Evolutionary conservation across 2,113 vertebrate genomes (phyloP).

Genomic region (Menidia beryllina): DNA sequence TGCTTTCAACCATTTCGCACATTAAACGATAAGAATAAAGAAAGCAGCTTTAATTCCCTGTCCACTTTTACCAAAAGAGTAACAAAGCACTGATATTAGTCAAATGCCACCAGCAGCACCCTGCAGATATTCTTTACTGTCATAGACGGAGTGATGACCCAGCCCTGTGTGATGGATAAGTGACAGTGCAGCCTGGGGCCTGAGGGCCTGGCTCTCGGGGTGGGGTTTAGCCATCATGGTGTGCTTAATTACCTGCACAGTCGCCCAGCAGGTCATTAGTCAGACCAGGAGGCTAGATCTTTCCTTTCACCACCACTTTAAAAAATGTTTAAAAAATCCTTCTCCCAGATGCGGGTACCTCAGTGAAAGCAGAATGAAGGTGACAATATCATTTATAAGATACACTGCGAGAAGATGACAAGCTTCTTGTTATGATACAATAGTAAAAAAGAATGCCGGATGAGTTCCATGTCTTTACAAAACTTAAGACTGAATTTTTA

Average conservation of each 20-base stretch:
- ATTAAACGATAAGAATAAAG: not conserved
- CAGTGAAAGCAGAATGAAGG: conserved; percentile 21
- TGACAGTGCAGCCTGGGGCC: conserved; percentile 72
- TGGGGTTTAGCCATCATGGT: conserved; percentile 80
- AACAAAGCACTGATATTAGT: conserved; percentile 43
- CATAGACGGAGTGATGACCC: conserved; percentile 77
- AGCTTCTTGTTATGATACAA: not conserved
- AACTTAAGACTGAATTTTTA: not conserved
- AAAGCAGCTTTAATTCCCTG: conserved; percentile 6
- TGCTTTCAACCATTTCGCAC: no score
- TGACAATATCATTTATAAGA: not conserved
- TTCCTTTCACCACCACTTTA: conserved; percentile 73
- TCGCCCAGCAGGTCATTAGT: conserved; percentile 81
- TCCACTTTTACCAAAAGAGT: conserved; percentile 49
- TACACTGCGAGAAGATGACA: conserved; percentile 23
- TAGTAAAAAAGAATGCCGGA: conserved; percentile 5
- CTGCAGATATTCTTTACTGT: conserved; percentile 52
- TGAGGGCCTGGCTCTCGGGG: conserved; percentile 71
- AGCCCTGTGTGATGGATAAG: conserved; percentile 76
- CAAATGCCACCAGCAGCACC: conserved; percentile 57
- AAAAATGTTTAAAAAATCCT: conserved; percentile 76
- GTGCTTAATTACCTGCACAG: conserved; percentile 84
- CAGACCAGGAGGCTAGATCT: conserved; percentile 69
- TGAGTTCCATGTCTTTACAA: not conserved
- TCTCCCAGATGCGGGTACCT: conserved; percentile 53